Evolutionary conservation across 1,140 invertebrate genomes (phyloP).

Genomic region (Drosophila lacertosa): DNA sequence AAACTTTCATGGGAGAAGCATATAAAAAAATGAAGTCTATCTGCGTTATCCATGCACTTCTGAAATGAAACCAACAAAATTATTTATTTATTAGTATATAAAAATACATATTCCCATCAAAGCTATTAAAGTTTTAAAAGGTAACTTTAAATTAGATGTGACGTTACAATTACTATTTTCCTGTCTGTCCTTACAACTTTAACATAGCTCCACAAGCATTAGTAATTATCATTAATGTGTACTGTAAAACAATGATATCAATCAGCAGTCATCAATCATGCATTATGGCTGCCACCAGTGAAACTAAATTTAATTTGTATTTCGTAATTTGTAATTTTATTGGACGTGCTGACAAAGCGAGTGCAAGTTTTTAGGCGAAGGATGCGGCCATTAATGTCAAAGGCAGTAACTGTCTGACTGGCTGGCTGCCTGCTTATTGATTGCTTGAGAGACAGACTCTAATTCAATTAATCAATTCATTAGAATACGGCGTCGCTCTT

Average conservation of each 20-base stretch:
- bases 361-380: constrained; percentile 36
- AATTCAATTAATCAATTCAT: constrained; percentile 81
- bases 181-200: no score
- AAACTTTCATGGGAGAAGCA: no score
- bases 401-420: constrained; percentile 8
- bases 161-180: no score
- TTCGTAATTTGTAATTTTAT: constrained; percentile 79
- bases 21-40: no score
- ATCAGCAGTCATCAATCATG: constrained; percentile 70
- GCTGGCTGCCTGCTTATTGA: constrained; percentile 21
- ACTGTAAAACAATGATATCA: constrained; percentile 13
- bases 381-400: constrained; percentile 49
- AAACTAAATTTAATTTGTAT: constrained; percentile 62
- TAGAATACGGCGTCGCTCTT: constrained; percentile 52
- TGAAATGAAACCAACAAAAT: no score
- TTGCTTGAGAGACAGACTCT: constrained; percentile 27
- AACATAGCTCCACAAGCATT: constrained; percentile 4
- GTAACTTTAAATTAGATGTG: no score
- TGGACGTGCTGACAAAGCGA: constrained; percentile 30
- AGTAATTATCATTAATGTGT: constrained; percentile 31
- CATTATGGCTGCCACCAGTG: constrained; percentile 51
- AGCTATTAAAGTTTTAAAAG: no score
- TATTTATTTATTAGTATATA: no score
- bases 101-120: no score
- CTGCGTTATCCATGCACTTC: no score